Base-by-base conservation (phyloP, 2,113 vertebrate species). In the Hoplias malabaricus region DNA sequence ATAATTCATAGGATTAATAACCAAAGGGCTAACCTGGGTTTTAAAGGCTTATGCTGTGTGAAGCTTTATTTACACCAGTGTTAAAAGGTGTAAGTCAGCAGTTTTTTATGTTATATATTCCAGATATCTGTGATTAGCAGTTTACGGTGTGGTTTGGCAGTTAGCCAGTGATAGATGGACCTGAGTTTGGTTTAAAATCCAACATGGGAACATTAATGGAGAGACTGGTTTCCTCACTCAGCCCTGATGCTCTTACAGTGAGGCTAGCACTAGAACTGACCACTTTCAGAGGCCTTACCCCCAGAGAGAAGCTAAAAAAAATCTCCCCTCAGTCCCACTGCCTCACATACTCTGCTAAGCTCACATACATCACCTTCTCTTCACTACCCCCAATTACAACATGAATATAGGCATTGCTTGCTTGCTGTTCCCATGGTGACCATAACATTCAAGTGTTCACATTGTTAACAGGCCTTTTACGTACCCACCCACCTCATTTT, bases 381-480 rank as follows among this genome's bases (percentile, higher is more conserved):
- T 31, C 31, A 43, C 67, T 43, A 36, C 48, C 59, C 57, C 59
- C 62, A 79, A 72, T 78, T 72, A 75, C 73, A 33, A 34, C 36
- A 29, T 40, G 13, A 70, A 69, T 9, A 10, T 61, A 65, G 71
- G 65, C 67, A 75, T 75, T 66, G 59, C 61, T 75, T 78, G 57
- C 27, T 50, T 69, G 71, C 69, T 79, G 81, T 87, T 89, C 87
- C 87, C 89, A 83, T 85, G 82, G 86, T 81, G 82, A 85, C 86
- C 69, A 75, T 88, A 86, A 90, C 78, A 70, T 84, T 78, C 66
- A 82, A 81, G 73, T 74, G 56, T 84, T 82, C 61, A 75, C 74
- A 29, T 75, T 75, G 82, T 89, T 87, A 88, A 89, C 77, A 69
- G 73, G 61, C 63, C 65, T 69, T 63, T 19, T 4, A 56, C 70